phyloP scores from a whole-genome alignment of 2,113 vertebrate genomes.

The Pollachius pollachius region DNA sequence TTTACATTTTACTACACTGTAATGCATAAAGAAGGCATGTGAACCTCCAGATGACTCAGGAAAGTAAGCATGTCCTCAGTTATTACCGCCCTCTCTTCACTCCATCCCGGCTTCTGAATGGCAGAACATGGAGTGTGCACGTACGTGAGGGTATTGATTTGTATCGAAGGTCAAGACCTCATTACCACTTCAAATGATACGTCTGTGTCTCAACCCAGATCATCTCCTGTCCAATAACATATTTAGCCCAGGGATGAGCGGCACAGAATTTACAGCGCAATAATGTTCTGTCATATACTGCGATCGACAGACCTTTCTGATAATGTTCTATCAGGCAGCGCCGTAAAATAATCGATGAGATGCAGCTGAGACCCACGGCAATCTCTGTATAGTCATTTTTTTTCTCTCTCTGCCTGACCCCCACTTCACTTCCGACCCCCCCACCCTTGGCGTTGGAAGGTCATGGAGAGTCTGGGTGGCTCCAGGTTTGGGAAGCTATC shows the following conservation, averaged over 20 bases:
- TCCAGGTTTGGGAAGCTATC: constrained; percentile 82
- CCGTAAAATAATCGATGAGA: constrained; percentile 33
- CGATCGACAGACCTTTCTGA: constrained; percentile 32
- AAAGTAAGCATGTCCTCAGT: not conserved
- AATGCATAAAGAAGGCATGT: constrained; percentile 7
- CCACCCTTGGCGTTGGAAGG: constrained; percentile 59
- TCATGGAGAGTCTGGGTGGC: constrained; percentile 85
- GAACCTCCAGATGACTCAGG: constrained; percentile 2
- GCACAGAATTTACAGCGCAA: constrained; percentile 13
- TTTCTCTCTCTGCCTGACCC: constrained; percentile 39
- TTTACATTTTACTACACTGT: not conserved
- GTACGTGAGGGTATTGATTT: constrained; percentile 65
- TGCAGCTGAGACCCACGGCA: constrained; percentile 7
- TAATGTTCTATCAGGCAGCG: constrained; percentile 40
- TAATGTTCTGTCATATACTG: constrained; percentile 22
- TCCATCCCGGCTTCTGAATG: constrained; percentile 54
- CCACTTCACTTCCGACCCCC: constrained; percentile 3
- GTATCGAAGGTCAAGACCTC: constrained; percentile 62
- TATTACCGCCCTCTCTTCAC: constrained; percentile 7
- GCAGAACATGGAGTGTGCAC: constrained; percentile 60
- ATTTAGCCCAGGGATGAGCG: constrained; percentile 20
- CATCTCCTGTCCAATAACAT: constrained; percentile 35
- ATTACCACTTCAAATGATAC: constrained; percentile 54
- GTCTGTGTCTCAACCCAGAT: constrained; percentile 41
- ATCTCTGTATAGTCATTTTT: constrained; percentile 7